Conservation (phyloP, 2,888 invertebrate genomes). For the Leucophenga maculata region DNA sequence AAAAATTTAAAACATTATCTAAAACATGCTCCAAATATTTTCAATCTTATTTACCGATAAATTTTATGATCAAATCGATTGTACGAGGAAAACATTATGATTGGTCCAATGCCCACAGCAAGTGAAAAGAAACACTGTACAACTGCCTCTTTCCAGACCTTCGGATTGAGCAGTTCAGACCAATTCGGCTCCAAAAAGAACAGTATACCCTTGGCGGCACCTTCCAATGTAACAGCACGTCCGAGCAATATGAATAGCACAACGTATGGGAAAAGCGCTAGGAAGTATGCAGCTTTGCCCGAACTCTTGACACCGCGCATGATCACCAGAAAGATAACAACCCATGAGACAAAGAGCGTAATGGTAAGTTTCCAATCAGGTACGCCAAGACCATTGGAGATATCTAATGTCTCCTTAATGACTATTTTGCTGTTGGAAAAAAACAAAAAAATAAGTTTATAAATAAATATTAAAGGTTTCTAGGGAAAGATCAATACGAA, state of each 20-base stretch:
- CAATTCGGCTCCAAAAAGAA: slow-evolving; percentile 88
- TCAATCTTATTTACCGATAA: slow-evolving; percentile 75
- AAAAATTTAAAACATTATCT: neutral
- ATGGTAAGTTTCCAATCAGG: slow-evolving; percentile 82
- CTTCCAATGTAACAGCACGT: slow-evolving; percentile 78
- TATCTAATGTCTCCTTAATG: slow-evolving; percentile 72
- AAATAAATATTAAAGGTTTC: too few relatives aligned
- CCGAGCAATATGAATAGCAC: slow-evolving; percentile 83
- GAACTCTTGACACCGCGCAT: slow-evolving; percentile 83
- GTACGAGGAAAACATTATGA: slow-evolving; percentile 86
- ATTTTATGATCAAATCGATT: slow-evolving; percentile 82
- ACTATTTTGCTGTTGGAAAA: slow-evolving; percentile 73
- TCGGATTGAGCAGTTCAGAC: slow-evolving; percentile 79
- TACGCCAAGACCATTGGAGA: slow-evolving; percentile 71
- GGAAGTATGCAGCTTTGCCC: slow-evolving; percentile 88
- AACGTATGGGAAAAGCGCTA: slow-evolving; percentile 89
- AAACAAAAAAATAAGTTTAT: too few relatives aligned
- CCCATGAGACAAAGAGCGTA: slow-evolving; percentile 80
- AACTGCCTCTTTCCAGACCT: slow-evolving; percentile 85
- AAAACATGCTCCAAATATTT: neutral
- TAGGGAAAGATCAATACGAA: too few relatives aligned
- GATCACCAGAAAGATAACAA: slow-evolving; percentile 79
- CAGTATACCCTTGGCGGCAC: slow-evolving; percentile 82
- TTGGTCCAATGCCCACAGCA: slow-evolving; percentile 82
- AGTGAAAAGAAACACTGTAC: slow-evolving; percentile 86